A percentile compares a stretch with the other conserved stretches of the same genome.
Evolutionary conservation across 1,140 invertebrate genomes (phyloP).

Genomic region (Bombus consobrinus): DNA sequence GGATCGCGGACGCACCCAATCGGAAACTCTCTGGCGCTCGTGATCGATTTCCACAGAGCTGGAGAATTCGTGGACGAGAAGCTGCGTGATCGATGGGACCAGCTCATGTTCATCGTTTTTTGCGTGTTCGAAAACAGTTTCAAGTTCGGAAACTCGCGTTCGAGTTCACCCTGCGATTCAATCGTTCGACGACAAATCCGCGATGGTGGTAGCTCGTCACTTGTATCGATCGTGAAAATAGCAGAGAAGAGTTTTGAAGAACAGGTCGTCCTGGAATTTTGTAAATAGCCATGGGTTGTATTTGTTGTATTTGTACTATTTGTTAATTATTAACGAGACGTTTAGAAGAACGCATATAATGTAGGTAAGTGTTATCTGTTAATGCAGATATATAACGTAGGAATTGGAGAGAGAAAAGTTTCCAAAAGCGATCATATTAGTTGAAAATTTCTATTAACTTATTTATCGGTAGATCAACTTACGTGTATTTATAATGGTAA

Average conservation of each 20-base stretch:
- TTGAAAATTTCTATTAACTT: too few relatives aligned
- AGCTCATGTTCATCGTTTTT: neutral
- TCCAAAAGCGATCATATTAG: too few relatives aligned
- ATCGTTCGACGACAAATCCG: slow-evolving; percentile 20
- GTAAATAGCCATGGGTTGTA: neutral
- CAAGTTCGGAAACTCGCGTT: slow-evolving; percentile 4
- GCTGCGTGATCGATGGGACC: slow-evolving; percentile 18
- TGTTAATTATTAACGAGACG: too few relatives aligned
- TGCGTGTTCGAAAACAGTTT: slow-evolving; percentile 12
- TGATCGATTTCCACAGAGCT: slow-evolving; percentile 26
- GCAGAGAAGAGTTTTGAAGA: neutral
- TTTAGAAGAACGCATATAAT: too few relatives aligned
- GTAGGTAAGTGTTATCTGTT: too few relatives aligned
- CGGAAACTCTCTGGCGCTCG: neutral
- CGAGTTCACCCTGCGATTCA: neutral
- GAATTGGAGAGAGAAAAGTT: too few relatives aligned
- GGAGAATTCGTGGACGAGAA: neutral
- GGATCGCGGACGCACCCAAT: neutral
- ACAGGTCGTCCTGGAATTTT: neutral
- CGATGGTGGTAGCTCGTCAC: neutral
- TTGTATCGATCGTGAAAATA: neutral
- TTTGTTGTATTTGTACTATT: too few relatives aligned
- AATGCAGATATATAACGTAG: too few relatives aligned
- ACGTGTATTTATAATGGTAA: too few relatives aligned
- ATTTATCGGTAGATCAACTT: too few relatives aligned